Evolutionary conservation across 2,113 vertebrate species (phyloP), one percentile per base, ranked within the genome.

Genomic region (Poeciliopsis turrubarensis): DNA sequence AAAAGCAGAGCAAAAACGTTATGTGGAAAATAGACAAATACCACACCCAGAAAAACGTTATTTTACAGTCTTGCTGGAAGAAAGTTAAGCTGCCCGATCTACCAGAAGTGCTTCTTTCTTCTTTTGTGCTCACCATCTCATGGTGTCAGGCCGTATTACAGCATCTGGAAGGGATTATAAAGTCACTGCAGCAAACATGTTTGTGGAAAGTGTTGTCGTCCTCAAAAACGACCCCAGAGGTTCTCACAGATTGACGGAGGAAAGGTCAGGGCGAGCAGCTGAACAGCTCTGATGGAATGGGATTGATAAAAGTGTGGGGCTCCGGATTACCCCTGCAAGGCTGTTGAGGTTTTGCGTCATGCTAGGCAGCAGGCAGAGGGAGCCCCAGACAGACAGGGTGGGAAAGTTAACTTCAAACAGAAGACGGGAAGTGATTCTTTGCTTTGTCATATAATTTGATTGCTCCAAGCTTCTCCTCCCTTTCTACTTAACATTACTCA

Each of bases 391-490:
- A 84, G 90, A 90, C 90, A 83, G 90, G 90, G 89, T 75, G 90
- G 79, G 77, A 79, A 68, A 72, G 39, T n/a, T 90, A 87, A 93
- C 89, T 91, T 71, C 74, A 91, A 92, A 86, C 91, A 94, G 89
- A 66, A 11, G 31, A 47, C 54, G 65, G 89, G 87, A 86, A 87
- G 85, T 88, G 84, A 89, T 86, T 65, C 71, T 83, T 77, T 63
- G 15, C 73, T 91, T 86, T 3, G 86, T 92, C 91, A 92, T 66
- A 83, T 70, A 51, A 6, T 30, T 69, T 12, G 69, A 72, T 65
- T 11, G 6, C 27, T 30, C 34, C 60, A 27, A 51, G 34, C 17
- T 57, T 34, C 39, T 30, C 39, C 19, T 15, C 27, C 57, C 30
- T 37, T 60, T 66, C 13, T 75, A 41, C 25, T 61, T 39, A 57